Conservation (phyloP, 2,113 vertebrate genomes). For the Spea multiplicata region DNA sequence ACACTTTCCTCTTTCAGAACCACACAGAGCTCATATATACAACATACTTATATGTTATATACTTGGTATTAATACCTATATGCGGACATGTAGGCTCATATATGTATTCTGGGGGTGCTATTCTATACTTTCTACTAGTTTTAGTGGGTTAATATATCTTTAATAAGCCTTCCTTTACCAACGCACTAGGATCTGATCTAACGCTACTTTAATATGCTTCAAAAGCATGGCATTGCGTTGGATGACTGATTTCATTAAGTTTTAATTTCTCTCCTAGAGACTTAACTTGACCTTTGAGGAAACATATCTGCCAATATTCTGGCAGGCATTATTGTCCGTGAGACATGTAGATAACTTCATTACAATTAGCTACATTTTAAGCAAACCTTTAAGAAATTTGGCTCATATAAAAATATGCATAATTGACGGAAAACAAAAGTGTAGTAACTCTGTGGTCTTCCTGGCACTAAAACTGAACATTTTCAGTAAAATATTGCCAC, state of each 20-base stretch:
- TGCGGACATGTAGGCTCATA: too few relatives aligned
- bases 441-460: background rate
- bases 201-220: background rate
- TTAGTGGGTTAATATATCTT: background rate
- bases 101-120: too few relatives aligned
- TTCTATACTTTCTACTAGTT: background rate
- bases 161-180: background rate
- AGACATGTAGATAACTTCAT: constrained; percentile 11
- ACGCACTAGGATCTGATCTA: background rate
- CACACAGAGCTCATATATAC: too few relatives aligned
- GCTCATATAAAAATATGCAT: background rate
- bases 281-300: constrained; percentile 24
- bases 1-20: too few relatives aligned
- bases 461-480: background rate
- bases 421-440: background rate
- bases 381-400: constrained; percentile 36
- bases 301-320: constrained; percentile 23
- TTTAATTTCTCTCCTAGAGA: constrained; percentile 35
- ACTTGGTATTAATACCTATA: too few relatives aligned
- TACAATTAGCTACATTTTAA: constrained; percentile 16
- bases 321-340: constrained; percentile 17
- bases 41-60: too few relatives aligned
- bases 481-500: too few relatives aligned
- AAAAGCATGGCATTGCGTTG: background rate
- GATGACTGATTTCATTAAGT: constrained; percentile 31